These are phyloP conservation scores for Rhogogaster chlorosoma DNA, from an alignment of 2,888 invertebrate species.

Conservation along the genomic window DNA sequence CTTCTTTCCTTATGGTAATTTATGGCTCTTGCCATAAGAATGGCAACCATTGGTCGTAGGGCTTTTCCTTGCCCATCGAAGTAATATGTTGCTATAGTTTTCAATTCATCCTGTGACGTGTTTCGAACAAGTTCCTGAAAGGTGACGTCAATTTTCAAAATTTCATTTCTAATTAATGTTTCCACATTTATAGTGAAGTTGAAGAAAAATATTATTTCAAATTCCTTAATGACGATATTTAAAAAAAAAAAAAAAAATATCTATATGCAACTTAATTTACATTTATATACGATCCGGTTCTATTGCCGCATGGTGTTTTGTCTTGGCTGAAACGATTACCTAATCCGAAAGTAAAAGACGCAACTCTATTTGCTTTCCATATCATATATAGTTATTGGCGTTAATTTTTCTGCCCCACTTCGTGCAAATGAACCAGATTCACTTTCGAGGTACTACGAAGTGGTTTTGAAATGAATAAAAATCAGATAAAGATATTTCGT, in stretches of 20 bases:
- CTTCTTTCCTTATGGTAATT: slow-evolving; percentile 94
- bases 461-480: not conserved
- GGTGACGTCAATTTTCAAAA: slow-evolving; percentile 56
- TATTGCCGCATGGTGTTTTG: not conserved
- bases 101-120: slow-evolving; percentile 91
- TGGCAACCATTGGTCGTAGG: slow-evolving; percentile 95
- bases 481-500: not conserved
- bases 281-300: not conserved
- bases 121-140: slow-evolving; percentile 87
- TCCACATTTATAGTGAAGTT: not conserved
- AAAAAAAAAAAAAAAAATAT: not conserved
- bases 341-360: not conserved
- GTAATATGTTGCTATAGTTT: slow-evolving; percentile 97
- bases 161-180: slow-evolving; percentile 53
- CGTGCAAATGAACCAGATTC: slow-evolving; percentile 1
- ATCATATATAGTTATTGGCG: slow-evolving; percentile 20
- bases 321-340: not conserved
- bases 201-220: not conserved
- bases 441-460: not conserved
- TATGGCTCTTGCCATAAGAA: slow-evolving; percentile 96
- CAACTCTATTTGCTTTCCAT: slow-evolving; percentile 24
- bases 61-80: slow-evolving; percentile 99
- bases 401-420: slow-evolving; percentile 42
- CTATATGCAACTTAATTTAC: not conserved
- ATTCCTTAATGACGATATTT: not conserved